A percentile compares a stretch with the other conserved stretches of the same genome.
Evolutionary conservation across 2,797 vertebrate genomes (phyloP).

Genomic region (Gallinago stenura): DNA sequence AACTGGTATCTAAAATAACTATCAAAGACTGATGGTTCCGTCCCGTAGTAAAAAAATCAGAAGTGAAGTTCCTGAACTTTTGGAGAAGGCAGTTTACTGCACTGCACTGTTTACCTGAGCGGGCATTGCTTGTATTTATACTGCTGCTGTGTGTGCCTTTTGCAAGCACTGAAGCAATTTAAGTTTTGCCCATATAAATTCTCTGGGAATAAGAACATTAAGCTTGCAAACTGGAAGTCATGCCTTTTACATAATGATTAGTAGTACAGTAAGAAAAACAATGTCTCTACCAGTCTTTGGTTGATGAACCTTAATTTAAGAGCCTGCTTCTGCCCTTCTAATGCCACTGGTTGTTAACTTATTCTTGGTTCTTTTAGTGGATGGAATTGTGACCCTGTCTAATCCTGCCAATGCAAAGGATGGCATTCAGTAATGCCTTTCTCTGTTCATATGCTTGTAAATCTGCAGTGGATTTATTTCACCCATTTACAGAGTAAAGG

Average conservation of each 20-base stretch:
- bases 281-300: not conserved
- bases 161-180: not conserved
- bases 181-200: not conserved
- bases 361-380: not conserved
- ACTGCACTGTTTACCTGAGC: not conserved
- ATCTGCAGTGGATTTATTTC: not conserved
- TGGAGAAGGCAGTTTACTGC: not conserved
- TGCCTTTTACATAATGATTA: not conserved
- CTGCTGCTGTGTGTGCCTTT: not conserved
- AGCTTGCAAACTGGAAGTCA: not conserved
- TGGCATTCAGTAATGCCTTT: not conserved
- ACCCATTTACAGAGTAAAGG: not conserved
- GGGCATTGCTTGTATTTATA: not conserved
- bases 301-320: not conserved
- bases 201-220: not conserved
- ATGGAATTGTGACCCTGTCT: not conserved
- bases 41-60: not conserved
- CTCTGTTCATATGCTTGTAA: not conserved
- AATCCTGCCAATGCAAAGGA: not conserved
- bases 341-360: not conserved
- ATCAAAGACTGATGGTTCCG: not conserved
- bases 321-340: not conserved
- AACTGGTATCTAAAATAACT: not conserved
- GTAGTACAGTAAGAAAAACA: not conserved
- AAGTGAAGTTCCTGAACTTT: not conserved